Evolutionary conservation across 2,888 invertebrate genomes (phyloP), one percentile per base, ranked within the genome.

Genomic region (Bombylius major): DNA sequence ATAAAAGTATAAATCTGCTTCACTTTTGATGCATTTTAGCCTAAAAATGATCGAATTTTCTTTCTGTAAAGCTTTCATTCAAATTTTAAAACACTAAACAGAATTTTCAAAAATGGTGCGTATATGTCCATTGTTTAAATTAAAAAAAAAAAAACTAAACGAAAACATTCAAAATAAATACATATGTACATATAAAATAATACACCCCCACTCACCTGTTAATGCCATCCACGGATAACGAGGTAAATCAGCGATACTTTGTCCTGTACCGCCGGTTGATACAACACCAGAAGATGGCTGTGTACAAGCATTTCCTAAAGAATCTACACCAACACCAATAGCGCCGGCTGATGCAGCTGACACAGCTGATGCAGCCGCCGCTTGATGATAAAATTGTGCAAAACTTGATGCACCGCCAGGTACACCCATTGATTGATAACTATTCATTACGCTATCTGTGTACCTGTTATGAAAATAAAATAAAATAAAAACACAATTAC

Each of bases 201-300:
- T 2, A 23, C 23, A 23, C 23, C 23, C 23, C 8, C 52, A 64
- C 67, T 70, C 81, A 92, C 93, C 93, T 81, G 93, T 92, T 76
- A 93, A 90, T 70, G 92, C 89, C 92, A 94, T 93, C 93, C 93
- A 94, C 51, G 93, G 93, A 75, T 94, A 93, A 70, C 93, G 83
- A 56, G 93, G 92, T 72, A 93, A 87, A 77, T 93, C 93, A 52
- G 90, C 89, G 71, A 93, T 85, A 57, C 90, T 89, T 75, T 90
- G 90, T 60, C 89, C 89, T 59, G 88, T 84, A 32, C 72, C 73
- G 23, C 73, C 73, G 47, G 73, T 68, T 57, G 83, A 78, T 59
- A 79, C 78, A 50, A 80, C 77, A 47, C 77, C 78, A 51, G 79
- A 77, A 65, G 86, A 81, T 59, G 83, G 81, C 71, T 87, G 87